Conservation (phyloP, 2,113 vertebrate species). For the Heptranchias perlo region DNA sequence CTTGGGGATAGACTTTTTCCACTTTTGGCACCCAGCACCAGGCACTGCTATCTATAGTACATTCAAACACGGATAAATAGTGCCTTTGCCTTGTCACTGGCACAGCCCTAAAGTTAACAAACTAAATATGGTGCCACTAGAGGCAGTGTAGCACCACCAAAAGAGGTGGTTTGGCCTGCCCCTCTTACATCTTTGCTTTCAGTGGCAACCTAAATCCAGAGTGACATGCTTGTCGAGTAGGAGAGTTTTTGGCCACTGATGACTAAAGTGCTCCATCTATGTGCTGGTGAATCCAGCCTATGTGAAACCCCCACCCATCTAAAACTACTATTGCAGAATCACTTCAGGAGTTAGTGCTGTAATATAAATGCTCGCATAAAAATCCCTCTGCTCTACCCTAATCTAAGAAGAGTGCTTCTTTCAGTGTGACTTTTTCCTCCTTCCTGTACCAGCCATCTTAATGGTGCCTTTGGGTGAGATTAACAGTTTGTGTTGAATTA, state of each 20-base stretch:
- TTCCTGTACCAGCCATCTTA: background rate
- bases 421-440: background rate
- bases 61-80: background rate
- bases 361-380: background rate
- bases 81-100: background rate
- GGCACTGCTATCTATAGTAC: background rate
- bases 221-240: background rate
- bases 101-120: background rate
- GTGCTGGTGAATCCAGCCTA: background rate
- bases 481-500: background rate
- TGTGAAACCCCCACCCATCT: background rate
- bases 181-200: background rate
- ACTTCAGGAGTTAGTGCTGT: background rate
- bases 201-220: background rate
- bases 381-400: background rate
- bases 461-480: background rate
- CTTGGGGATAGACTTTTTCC: background rate
- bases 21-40: background rate
- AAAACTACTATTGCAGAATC: background rate
- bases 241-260: background rate
- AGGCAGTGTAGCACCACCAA: background rate
- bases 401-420: background rate
- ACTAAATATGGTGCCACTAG: background rate
- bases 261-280: background rate
- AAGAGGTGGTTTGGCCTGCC: background rate